A percentile compares a stretch with the other conserved stretches of the same genome.
Evolutionary conservation across 2,113 vertebrate species (phyloP).

Genomic region (Podarcis cretensis): DNA sequence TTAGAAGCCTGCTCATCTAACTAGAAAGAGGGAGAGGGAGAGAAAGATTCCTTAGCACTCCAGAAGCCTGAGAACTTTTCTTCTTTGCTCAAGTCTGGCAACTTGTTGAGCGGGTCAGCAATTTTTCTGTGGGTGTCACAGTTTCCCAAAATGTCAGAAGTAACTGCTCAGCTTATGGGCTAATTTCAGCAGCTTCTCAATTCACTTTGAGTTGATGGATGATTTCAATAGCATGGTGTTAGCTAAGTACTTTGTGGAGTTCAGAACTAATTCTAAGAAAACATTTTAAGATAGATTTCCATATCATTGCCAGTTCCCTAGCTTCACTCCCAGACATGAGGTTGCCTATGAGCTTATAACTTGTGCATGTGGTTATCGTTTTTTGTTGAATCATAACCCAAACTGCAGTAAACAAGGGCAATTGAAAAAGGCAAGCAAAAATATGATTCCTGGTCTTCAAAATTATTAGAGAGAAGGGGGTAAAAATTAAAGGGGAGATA

Average conservation of each 20-base stretch:
- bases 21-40: background rate
- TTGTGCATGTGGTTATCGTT: background rate
- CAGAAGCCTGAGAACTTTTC: background rate
- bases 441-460: slow-evolving; percentile 32
- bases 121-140: background rate
- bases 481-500: slow-evolving; percentile 14
- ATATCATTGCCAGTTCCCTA: background rate
- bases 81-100: accelerated
- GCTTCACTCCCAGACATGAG: background rate
- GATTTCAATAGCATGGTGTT: background rate
- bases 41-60: background rate
- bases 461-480: slow-evolving; percentile 39
- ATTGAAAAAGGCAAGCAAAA: slow-evolving; percentile 52
- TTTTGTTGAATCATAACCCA: slow-evolving; percentile 54
- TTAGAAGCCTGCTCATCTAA: background rate
- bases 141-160: slow-evolving; percentile 10
- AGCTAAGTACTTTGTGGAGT: background rate
- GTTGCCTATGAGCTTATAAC: background rate
- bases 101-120: background rate
- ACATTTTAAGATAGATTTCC: background rate
- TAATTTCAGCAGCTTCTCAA: slow-evolving; percentile 22
- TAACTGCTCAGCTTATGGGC: slow-evolving; percentile 37
- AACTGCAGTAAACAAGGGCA: slow-evolving; percentile 25
- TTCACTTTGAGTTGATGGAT: background rate
- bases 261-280: background rate